These are phyloP conservation scores for Leucophenga montana DNA, from an alignment of 2,888 invertebrate species.

Conservation along the genomic window DNA sequence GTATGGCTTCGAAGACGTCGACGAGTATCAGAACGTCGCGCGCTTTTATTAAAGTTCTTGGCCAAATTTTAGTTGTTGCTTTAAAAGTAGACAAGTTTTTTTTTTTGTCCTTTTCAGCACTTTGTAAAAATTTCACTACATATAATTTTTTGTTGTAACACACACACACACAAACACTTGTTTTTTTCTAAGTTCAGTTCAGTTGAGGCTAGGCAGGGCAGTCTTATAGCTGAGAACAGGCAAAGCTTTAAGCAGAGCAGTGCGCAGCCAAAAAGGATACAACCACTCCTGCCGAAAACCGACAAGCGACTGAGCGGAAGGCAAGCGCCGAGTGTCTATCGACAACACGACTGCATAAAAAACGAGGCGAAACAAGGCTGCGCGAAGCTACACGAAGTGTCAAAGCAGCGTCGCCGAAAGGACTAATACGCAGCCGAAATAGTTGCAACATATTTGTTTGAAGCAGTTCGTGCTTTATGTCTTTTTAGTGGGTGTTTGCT, in stretches of 20 bases:
- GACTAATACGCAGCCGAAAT: not conserved
- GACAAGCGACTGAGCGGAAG: constrained; percentile 61
- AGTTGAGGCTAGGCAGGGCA: too few species aligned
- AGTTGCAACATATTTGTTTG: constrained; percentile 1
- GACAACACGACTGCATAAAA: constrained; percentile 23
- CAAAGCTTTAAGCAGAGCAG: constrained; percentile 33
- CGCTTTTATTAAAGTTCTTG: constrained; percentile 10
- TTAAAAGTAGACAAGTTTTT: not conserved
- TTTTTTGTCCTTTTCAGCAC: not conserved
- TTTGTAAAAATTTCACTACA: not conserved
- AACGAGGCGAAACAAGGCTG: not conserved
- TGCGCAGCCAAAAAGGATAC: constrained; percentile 54
- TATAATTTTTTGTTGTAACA: not conserved
- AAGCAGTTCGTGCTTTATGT: not conserved
- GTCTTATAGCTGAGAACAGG: constrained; percentile 16
- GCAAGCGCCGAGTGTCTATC: constrained; percentile 29
- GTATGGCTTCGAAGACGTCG: too few species aligned
- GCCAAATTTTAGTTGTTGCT: not conserved
- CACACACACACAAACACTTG: constrained; percentile 20
- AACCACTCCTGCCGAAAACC: constrained; percentile 62
- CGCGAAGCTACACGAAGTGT: not conserved
- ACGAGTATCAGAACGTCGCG: not conserved
- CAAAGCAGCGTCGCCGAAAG: not conserved
- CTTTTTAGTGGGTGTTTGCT: not conserved
- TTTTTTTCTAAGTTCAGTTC: too few species aligned